phyloP scores from a whole-genome alignment of 2,113 vertebrate genomes.

The Malurus elegans region DNA sequence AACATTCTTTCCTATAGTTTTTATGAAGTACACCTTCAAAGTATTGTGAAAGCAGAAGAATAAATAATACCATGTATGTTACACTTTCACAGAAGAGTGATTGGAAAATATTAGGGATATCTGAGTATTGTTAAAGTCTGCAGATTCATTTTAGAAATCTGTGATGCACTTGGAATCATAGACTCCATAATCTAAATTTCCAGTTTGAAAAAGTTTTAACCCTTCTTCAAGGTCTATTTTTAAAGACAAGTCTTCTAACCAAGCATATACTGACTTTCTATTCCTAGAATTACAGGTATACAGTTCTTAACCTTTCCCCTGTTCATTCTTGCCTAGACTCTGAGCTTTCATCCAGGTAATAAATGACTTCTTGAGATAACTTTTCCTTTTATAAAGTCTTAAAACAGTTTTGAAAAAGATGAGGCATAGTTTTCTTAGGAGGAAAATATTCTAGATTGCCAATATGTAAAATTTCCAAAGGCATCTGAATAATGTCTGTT shows the following conservation, averaged over 20 bases:
- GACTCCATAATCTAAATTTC: not conserved
- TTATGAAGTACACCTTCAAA: not conserved
- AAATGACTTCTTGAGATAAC: not conserved
- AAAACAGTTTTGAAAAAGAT: not conserved
- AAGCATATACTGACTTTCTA: not conserved
- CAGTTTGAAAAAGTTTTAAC: not conserved
- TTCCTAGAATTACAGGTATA: not conserved
- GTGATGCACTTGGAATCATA: not conserved
- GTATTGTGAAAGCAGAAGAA: not conserved
- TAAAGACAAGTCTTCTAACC: not conserved
- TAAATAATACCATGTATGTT: not conserved
- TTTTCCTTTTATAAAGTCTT: not conserved
- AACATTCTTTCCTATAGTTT: not conserved
- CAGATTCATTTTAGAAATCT: not conserved
- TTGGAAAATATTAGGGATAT: not conserved
- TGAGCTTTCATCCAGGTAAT: not conserved
- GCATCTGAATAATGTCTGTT: not conserved
- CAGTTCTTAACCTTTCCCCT: not conserved
- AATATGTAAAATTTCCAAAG: not conserved
- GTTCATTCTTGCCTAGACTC: not conserved
- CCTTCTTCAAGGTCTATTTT: not conserved
- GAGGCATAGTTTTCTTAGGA: not conserved
- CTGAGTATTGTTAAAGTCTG: not conserved
- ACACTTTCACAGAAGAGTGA: not conserved
- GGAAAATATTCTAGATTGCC: not conserved